Percentiles rank a stretch among this genome's conserved stretches.
Conservation (phyloP, 1,140 invertebrate genomes). For the Andrena cerasifolii region DNA sequence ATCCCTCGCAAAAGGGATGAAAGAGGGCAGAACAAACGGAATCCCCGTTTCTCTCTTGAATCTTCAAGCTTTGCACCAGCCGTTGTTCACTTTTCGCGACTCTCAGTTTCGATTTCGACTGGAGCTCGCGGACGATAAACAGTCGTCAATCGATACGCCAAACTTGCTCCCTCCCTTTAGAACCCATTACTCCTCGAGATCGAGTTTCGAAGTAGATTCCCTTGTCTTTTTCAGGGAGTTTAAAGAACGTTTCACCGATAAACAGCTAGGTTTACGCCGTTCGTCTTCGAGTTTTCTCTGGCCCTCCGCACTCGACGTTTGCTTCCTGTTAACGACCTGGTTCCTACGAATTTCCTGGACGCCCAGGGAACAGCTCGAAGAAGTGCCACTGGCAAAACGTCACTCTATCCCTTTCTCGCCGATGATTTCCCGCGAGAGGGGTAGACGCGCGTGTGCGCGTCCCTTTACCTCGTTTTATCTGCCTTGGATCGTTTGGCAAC, state of each 20-base stretch:
- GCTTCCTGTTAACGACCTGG: too few relatives aligned
- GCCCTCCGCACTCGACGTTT: too few relatives aligned
- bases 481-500: not conserved
- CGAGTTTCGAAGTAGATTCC: not conserved
- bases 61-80: not conserved
- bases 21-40: not conserved
- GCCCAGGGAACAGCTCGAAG: too few relatives aligned
- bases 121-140: too few relatives aligned
- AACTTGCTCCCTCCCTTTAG: not conserved
- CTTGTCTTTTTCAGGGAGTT: too few relatives aligned
- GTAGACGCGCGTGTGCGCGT: too few relatives aligned
- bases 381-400: too few relatives aligned
- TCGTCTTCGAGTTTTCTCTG: too few relatives aligned
- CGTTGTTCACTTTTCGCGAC: too few relatives aligned
- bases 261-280: too few relatives aligned
- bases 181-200: not conserved
- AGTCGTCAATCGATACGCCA: not conserved
- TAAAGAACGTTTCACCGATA: too few relatives aligned
- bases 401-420: slow-evolving; percentile 12
- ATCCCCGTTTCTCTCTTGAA: not conserved
- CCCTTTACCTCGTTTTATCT: not conserved
- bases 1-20: slow-evolving; percentile 22
- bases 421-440: slow-evolving; percentile 54
- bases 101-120: not conserved
- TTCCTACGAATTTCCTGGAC: too few relatives aligned